phyloP scores from a whole-genome alignment of 2,888 invertebrate genomes.

The Cantharis lateralis region DNA sequence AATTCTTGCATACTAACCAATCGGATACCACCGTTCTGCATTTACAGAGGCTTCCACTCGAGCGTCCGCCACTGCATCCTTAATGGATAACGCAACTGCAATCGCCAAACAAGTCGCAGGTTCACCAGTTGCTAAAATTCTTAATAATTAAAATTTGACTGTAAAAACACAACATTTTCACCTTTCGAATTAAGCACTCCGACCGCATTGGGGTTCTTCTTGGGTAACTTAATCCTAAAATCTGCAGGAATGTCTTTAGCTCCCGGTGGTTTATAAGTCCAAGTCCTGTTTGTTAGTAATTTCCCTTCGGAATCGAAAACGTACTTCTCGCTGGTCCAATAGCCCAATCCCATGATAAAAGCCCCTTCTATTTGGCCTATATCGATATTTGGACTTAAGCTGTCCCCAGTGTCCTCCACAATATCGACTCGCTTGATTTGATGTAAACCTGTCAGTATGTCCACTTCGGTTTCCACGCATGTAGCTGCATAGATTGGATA shows the following conservation, averaged over 20 bases:
- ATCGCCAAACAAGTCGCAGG: conserved; percentile 64
- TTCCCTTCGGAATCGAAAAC: neutral
- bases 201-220: conserved; percentile 66
- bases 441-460: conserved; percentile 57
- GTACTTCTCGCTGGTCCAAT: neutral
- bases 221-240: conserved; percentile 71
- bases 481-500: conserved; percentile 63
- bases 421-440: conserved; percentile 70
- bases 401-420: conserved; percentile 64
- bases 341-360: neutral
- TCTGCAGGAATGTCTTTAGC: conserved; percentile 61
- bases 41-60: conserved; percentile 37
- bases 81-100: conserved; percentile 52
- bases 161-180: conserved; percentile 40
- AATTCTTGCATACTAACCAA: conserved; percentile 33
- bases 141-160: neutral
- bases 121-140: conserved; percentile 64
- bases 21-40: conserved; percentile 38
- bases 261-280: neutral
- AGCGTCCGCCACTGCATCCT: conserved; percentile 42
- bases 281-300: neutral
- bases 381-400: neutral
- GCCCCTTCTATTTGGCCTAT: neutral
- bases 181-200: conserved; percentile 79
- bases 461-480: conserved; percentile 69